phyloP scores from a whole-genome alignment of 2,888 invertebrate genomes.

The Tiliacea aurago region DNA sequence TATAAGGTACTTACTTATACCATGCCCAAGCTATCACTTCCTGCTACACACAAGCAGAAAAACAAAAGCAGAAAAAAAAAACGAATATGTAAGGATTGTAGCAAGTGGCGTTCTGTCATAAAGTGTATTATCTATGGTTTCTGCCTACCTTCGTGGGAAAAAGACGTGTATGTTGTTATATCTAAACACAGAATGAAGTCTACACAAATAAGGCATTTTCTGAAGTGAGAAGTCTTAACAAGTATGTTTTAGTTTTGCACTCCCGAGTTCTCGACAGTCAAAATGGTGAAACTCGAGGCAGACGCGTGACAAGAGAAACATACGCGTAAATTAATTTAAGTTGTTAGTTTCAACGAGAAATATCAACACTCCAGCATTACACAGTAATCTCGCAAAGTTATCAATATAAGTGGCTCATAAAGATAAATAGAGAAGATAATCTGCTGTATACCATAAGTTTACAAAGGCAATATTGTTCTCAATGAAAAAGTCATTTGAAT shows the following conservation, averaged over 20 bases:
- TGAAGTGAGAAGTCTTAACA: background rate
- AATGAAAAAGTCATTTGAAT: slow-evolving; percentile 62
- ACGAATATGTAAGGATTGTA: background rate
- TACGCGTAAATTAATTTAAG: slow-evolving; percentile 76
- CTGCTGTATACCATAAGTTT: slow-evolving; percentile 37
- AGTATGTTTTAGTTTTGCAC: slow-evolving; percentile 25
- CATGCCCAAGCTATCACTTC: too few relatives aligned
- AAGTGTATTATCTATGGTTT: too few relatives aligned
- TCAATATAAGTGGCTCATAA: slow-evolving; percentile 40
- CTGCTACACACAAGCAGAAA: background rate
- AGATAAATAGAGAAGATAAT: slow-evolving; percentile 28
- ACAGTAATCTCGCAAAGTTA: slow-evolving; percentile 36
- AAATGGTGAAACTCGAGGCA: slow-evolving; percentile 51
- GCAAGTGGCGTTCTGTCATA: background rate
- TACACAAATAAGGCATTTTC: background rate
- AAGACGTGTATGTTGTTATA: background rate
- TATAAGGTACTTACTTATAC: too few relatives aligned
- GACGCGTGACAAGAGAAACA: slow-evolving; percentile 64
- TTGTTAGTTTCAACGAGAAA: slow-evolving; percentile 70
- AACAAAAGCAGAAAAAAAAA: background rate
- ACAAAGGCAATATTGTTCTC: slow-evolving; percentile 40
- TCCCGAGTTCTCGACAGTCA: slow-evolving; percentile 21
- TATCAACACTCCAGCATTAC: slow-evolving; percentile 64
- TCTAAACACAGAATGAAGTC: background rate
- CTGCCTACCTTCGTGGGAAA: background rate